A percentile compares a stretch with the other conserved stretches of the same genome.
These are phyloP conservation scores for Aspiorhynchus laticeps DNA, from an alignment of 2,113 vertebrate species.

Conservation along the genomic window DNA sequence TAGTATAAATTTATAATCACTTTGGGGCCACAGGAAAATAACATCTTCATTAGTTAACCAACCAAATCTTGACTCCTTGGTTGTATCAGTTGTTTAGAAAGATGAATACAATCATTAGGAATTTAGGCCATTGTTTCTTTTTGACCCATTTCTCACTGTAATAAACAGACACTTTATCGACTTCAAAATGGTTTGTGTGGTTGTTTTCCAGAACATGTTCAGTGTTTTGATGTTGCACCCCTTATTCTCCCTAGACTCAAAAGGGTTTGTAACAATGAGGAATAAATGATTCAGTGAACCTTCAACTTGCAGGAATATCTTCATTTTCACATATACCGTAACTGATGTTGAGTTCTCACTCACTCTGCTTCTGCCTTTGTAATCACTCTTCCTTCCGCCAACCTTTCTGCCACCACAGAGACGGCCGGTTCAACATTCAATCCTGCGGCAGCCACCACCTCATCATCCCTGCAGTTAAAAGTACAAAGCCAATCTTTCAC, in stretches of 20 bases:
- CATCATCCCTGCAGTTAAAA: slow-evolving; percentile 70
- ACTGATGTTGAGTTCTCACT: slow-evolving; percentile 51
- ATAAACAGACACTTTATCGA: too few relatives aligned
- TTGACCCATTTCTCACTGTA: too few relatives aligned
- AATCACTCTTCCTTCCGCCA: slow-evolving; percentile 75
- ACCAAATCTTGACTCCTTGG: not conserved
- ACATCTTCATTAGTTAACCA: not conserved
- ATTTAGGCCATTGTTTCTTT: too few relatives aligned
- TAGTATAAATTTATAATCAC: too few relatives aligned
- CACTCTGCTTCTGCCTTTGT: slow-evolving; percentile 82
- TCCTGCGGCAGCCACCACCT: slow-evolving; percentile 80
- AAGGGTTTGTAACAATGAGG: not conserved
- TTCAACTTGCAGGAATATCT: not conserved
- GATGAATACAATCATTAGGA: not conserved
- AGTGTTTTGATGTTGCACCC: too few relatives aligned
- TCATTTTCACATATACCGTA: not conserved
- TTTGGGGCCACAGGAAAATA: not conserved
- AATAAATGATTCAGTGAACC: not conserved
- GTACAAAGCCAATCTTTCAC: not conserved
- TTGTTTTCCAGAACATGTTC: too few relatives aligned
- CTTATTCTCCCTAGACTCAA: too few relatives aligned
- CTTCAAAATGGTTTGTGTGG: too few relatives aligned
- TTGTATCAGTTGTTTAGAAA: not conserved
- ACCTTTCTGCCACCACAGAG: slow-evolving; percentile 78
- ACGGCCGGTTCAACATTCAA: slow-evolving; percentile 82